These are phyloP conservation scores for Empidonax traillii DNA, from an alignment of 2,113 vertebrate genomes.

Conservation along the genomic window DNA sequence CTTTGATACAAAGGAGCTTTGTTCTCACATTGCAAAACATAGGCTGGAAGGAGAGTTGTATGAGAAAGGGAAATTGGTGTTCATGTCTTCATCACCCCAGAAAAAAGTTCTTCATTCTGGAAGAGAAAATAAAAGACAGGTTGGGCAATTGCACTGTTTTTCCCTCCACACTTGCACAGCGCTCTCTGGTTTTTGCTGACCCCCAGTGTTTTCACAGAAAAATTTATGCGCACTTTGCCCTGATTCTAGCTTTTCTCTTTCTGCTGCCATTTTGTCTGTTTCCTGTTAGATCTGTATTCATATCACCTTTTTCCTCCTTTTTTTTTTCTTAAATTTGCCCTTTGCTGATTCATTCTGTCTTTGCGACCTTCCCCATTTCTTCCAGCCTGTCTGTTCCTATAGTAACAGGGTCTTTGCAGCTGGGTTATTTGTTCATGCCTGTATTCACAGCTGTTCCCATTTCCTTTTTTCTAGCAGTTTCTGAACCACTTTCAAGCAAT, in stretches of 20 bases:
- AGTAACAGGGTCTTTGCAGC: slow-evolving; percentile 31
- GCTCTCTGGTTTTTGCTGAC: not conserved
- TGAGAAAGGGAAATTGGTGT: not conserved
- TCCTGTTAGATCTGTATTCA: not conserved
- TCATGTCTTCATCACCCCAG: not conserved
- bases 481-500: not conserved
- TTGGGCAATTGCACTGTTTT: not conserved
- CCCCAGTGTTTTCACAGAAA: not conserved
- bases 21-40: not conserved
- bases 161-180: not conserved
- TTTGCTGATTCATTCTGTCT: slow-evolving; percentile 37
- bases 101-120: not conserved
- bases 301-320: not conserved
- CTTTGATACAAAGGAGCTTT: not conserved
- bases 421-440: not conserved
- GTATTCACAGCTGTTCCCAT: not conserved
- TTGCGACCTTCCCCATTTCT: slow-evolving; percentile 39
- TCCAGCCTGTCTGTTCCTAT: slow-evolving; percentile 49
- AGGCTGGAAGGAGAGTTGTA: not conserved
- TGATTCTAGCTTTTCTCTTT: not conserved
- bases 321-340: not conserved
- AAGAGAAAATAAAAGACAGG: not conserved
- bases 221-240: not conserved
- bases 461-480: slow-evolving; percentile 32
- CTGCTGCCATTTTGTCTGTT: not conserved